Conservation (phyloP, 2,797 vertebrate species). For the Microhierax caerulescens region DNA sequence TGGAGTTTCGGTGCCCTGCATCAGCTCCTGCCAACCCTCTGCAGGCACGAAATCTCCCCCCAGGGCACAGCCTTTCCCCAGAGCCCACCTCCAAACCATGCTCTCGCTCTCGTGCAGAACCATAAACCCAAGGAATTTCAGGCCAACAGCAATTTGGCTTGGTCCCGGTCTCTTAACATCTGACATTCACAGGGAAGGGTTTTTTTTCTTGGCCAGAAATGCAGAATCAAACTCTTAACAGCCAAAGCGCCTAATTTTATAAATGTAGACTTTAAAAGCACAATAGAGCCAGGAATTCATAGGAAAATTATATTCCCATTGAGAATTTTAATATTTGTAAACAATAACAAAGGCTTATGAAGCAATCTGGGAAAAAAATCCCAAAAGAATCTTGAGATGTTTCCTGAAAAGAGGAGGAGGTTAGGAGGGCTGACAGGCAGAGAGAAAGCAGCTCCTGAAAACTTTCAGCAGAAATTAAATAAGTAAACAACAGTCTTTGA, state of each 20-base stretch:
- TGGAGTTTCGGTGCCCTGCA: rapidly evolving
- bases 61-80: background rate
- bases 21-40: background rate
- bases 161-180: background rate
- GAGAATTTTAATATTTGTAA: background rate
- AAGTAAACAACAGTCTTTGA: background rate
- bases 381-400: background rate
- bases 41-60: background rate
- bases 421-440: background rate
- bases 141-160: background rate
- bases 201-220: background rate
- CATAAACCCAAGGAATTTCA: background rate
- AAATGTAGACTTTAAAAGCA: background rate
- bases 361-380: background rate
- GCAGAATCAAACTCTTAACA: background rate
- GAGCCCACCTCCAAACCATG: background rate
- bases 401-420: background rate
- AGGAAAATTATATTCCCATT: background rate
- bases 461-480: constrained; percentile 20
- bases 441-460: constrained; percentile 18
- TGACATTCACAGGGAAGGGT: background rate
- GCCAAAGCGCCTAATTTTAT: background rate
- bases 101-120: background rate
- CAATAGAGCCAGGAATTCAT: background rate
- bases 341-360: background rate